A percentile compares a stretch with the other conserved stretches of the same genome.
phyloP scores from a whole-genome alignment of 2,113 vertebrate genomes.

The Sinosuthora webbiana region DNA sequence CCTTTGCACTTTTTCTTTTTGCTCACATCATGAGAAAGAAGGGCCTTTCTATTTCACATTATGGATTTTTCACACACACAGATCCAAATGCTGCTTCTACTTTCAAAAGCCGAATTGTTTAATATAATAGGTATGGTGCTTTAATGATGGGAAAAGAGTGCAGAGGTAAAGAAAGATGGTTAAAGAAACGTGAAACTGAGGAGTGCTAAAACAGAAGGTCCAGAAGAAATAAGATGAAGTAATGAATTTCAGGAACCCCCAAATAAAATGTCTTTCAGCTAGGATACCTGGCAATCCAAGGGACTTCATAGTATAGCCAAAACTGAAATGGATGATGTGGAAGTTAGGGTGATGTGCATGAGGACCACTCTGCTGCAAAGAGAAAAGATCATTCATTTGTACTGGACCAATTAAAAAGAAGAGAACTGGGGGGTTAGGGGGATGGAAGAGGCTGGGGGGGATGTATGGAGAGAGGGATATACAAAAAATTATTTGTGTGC shows the following conservation, averaged over 20 bases:
- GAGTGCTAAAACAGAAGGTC: neutral
- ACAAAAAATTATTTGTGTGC: neutral
- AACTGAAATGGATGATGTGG: neutral
- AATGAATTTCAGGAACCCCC: neutral
- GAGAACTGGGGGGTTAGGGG: rapidly evolving
- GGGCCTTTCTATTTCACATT: neutral
- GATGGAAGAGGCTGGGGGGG: rapidly evolving
- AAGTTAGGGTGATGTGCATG: neutral
- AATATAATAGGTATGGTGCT: neutral
- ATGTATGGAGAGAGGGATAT: rapidly evolving
- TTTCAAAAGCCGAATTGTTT: neutral
- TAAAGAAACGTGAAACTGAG: neutral
- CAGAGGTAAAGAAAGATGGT: neutral
- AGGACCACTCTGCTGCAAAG: neutral
- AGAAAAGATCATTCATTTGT: neutral
- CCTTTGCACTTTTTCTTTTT: neutral
- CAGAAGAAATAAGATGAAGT: neutral
- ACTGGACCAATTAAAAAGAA: neutral
- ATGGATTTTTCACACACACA: neutral
- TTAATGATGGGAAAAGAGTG: neutral
- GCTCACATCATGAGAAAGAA: neutral
- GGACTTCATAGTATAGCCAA: neutral
- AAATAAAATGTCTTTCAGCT: neutral
- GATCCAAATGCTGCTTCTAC: neutral
- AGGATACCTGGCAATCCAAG: neutral